These are phyloP conservation scores for Synanceia verrucosa DNA, from an alignment of 2,797 vertebrate genomes.

Conservation along the genomic window DNA sequence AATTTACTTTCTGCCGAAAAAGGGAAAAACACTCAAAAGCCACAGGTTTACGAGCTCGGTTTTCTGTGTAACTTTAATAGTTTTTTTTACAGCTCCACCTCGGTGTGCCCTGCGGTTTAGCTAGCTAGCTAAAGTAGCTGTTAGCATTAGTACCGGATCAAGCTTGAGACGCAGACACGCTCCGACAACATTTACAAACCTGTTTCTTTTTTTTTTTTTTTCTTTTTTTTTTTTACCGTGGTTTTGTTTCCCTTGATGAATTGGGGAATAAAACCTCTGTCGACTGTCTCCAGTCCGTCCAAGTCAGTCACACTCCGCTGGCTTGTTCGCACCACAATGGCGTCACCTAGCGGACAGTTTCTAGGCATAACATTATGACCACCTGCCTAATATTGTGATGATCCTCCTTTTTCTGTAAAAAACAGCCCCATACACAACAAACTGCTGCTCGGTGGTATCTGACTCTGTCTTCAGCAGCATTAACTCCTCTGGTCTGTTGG, in stretches of 20 bases:
- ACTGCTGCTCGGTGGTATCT: no score
- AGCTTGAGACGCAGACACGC: fast-evolving
- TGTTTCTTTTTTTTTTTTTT: no score
- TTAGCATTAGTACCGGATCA: not conserved
- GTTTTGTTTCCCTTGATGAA: fast-evolving
- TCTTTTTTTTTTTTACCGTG: no score
- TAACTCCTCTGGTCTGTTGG: no score
- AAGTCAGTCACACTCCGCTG: not conserved
- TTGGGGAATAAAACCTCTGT: fast-evolving
- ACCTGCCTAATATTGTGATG: no score
- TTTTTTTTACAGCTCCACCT: not conserved
- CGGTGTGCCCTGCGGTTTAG: not conserved
- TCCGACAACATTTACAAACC: fast-evolving
- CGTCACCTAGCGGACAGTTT: slow-evolving; percentile 33
- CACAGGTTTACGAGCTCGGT: fast-evolving
- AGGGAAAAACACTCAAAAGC: not conserved
- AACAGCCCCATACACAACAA: no score
- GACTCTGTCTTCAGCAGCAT: no score
- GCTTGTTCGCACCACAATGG: not conserved
- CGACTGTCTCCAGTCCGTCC: not conserved
- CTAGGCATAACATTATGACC: no score
- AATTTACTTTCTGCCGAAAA: fast-evolving
- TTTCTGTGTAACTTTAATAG: no score
- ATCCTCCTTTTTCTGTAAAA: no score
- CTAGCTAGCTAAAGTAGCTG: not conserved